These are phyloP conservation scores for Tiaroga cobitis DNA, from an alignment of 2,797 vertebrate genomes.

Conservation along the genomic window DNA sequence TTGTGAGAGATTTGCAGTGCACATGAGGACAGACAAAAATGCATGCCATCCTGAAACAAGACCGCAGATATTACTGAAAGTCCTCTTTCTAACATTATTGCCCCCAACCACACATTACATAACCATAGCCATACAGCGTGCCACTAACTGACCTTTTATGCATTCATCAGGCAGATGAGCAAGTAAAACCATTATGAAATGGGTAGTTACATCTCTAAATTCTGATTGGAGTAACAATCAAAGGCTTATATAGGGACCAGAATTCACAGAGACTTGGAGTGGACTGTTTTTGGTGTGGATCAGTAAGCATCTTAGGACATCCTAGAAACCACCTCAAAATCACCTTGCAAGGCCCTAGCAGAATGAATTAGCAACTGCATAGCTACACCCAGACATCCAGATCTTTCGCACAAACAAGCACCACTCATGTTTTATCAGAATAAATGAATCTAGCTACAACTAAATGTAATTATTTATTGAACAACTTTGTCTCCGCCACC, in stretches of 20 bases:
- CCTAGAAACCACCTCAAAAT: neutral
- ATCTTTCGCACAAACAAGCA: neutral
- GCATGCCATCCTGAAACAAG: slow-evolving; percentile 32
- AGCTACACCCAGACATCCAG: neutral
- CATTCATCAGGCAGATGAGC: neutral
- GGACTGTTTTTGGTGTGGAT: neutral
- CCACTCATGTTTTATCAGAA: neutral
- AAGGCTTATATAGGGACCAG: neutral
- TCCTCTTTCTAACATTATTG: neutral
- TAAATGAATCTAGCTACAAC: neutral
- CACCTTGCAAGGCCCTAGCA: neutral
- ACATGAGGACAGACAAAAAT: neutral
- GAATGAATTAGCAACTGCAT: neutral
- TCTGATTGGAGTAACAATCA: neutral
- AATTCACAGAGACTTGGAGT: neutral
- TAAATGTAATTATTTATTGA: neutral
- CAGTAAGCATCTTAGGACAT: neutral
- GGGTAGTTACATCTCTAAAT: neutral
- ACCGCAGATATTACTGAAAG: slow-evolving; percentile 20
- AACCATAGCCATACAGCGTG: neutral
- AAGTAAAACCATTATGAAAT: neutral
- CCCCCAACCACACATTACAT: neutral
- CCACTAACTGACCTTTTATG: slow-evolving; percentile 8
- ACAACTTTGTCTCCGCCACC: neutral
- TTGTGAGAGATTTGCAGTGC: slow-evolving; percentile 2